Evolutionary conservation across 2,888 invertebrate genomes (phyloP).

Genomic region (Podabrus alpinus): DNA sequence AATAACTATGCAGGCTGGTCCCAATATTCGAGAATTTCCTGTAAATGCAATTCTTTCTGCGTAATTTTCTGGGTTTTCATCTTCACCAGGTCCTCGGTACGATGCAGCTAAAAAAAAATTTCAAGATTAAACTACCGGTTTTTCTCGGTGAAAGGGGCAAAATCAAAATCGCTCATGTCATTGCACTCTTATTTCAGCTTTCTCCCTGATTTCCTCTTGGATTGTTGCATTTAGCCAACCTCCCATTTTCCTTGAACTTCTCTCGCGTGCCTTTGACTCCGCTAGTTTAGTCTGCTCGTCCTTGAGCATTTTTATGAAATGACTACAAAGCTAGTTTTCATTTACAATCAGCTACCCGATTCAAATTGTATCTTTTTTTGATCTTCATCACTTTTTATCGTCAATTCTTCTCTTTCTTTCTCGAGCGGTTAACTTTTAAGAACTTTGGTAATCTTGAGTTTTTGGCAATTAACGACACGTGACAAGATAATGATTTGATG

Average conservation of each 20-base stretch:
- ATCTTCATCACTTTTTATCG: not conserved
- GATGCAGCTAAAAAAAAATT: slow-evolving; percentile 63
- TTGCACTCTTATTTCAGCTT: not conserved
- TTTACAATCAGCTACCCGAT: not conserved
- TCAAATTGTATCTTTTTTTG: not conserved
- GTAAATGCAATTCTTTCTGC: slow-evolving; percentile 74
- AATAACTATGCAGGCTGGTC: slow-evolving; percentile 74
- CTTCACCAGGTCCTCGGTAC: slow-evolving; percentile 73
- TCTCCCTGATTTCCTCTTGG: not conserved
- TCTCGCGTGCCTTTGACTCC: not conserved
- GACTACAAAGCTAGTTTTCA: not conserved
- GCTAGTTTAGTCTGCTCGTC: not conserved
- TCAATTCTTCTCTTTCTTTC: not conserved
- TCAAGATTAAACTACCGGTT: not conserved
- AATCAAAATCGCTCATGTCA: not conserved
- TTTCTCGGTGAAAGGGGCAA: too few relatives aligned
- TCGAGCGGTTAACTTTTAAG: not conserved
- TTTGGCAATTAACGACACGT: not conserved
- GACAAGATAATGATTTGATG: not conserved
- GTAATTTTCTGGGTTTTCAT: slow-evolving; percentile 73
- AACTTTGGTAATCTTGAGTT: not conserved
- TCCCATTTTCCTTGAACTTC: not conserved
- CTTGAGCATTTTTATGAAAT: not conserved
- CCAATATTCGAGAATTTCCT: slow-evolving; percentile 72
- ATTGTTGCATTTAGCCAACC: not conserved